Conservation (phyloP, 2,888 invertebrate species). For the Matsumyia berberina region DNA sequence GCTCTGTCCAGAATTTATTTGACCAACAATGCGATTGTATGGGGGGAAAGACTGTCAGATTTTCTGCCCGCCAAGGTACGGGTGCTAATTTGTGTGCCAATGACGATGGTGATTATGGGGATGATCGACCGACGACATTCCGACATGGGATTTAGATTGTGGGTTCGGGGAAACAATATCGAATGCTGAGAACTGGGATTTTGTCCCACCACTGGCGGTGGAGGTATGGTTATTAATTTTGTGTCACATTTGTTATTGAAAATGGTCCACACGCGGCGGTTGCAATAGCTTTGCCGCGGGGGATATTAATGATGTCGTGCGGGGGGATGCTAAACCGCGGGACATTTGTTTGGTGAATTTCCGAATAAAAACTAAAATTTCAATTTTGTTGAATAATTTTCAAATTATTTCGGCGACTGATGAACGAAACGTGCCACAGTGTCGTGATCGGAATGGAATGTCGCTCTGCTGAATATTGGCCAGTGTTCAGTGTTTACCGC, state of each 20-base stretch:
- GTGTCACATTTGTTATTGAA: slow-evolving; percentile 64
- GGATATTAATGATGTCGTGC: slow-evolving; percentile 62
- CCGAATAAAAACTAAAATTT: not conserved
- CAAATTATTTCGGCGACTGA: not conserved
- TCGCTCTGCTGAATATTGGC: not conserved
- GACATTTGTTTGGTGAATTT: slow-evolving; percentile 23
- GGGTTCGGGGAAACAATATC: slow-evolving; percentile 44
- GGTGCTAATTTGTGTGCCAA: slow-evolving; percentile 45
- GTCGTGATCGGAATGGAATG: not conserved
- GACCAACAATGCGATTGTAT: slow-evolving; percentile 26
- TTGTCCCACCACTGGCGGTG: slow-evolving; percentile 20
- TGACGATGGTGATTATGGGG: too few species aligned
- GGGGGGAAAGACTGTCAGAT: not conserved
- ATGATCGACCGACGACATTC: slow-evolving; percentile 20
- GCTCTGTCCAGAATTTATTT: slow-evolving; percentile 61
- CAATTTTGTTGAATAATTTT: slow-evolving; percentile 27
- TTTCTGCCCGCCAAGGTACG: not conserved
- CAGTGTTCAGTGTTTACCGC: too few species aligned
- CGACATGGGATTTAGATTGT: slow-evolving; percentile 18
- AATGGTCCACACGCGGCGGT: slow-evolving; percentile 1
- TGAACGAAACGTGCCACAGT: not conserved
- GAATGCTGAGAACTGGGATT: not conserved
- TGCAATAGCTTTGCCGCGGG: slow-evolving; percentile 47
- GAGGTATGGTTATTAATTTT: slow-evolving; percentile 53
- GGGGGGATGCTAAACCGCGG: slow-evolving; percentile 27